Conservation (phyloP, 2,888 invertebrate species). For the Scrobipalpa atriplicella region DNA sequence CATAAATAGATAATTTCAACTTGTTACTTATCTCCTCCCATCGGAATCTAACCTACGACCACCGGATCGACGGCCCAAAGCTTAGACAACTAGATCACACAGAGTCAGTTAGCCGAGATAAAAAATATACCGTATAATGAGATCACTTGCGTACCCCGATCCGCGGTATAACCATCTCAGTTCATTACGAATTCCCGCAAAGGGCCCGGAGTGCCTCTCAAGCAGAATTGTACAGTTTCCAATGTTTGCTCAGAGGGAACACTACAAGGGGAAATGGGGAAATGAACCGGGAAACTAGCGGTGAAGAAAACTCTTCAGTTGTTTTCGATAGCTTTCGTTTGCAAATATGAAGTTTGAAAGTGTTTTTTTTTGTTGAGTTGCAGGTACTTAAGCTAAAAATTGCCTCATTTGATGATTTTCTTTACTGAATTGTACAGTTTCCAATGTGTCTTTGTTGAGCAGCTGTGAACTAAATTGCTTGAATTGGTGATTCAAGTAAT, state of each 20-base stretch:
- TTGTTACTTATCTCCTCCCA: too few relatives aligned
- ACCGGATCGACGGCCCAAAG: too few relatives aligned
- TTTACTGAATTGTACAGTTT: too few relatives aligned
- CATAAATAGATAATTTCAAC: background rate
- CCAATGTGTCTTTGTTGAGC: too few relatives aligned
- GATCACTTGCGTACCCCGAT: background rate
- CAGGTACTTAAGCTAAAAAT: background rate
- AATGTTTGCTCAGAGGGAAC: slow-evolving; percentile 13
- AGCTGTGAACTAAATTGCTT: too few relatives aligned
- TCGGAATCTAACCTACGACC: too few relatives aligned
- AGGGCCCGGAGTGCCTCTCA: slow-evolving; percentile 9
- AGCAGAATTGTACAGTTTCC: slow-evolving; percentile 10
- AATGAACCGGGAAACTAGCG: background rate
- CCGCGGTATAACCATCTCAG: background rate
- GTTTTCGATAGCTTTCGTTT: background rate
- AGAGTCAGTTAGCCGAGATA: too few relatives aligned
- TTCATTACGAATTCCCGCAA: slow-evolving; percentile 20
- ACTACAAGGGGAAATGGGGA: background rate
- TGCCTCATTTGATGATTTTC: background rate
- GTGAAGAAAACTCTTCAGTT: slow-evolving; percentile 9
- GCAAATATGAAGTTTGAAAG: background rate
- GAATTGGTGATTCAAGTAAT: too few relatives aligned
- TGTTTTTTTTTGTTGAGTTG: background rate
- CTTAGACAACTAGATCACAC: too few relatives aligned
- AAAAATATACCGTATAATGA: background rate